Conservation (phyloP, 2,888 invertebrate species). For the Boloria euphrosyne region DNA sequence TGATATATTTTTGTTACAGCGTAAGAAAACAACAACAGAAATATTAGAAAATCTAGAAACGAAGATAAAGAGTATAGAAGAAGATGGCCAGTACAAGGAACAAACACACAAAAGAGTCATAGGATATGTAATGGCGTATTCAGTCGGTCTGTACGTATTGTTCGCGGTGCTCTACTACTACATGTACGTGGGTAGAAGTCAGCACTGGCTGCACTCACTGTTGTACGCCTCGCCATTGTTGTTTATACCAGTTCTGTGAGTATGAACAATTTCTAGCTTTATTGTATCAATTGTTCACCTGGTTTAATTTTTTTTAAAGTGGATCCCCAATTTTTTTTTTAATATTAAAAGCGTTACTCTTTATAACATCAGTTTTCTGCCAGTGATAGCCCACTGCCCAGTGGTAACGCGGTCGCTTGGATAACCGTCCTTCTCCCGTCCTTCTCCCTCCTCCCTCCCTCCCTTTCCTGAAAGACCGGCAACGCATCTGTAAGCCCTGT, state of each 20-base stretch:
- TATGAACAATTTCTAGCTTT: conserved; percentile 43
- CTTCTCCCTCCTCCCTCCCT: no score
- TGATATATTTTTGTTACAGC: conserved; percentile 51
- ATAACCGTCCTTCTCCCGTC: no score
- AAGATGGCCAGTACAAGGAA: conserved; percentile 90
- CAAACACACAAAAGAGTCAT: conserved; percentile 91
- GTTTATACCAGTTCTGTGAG: conserved; percentile 93
- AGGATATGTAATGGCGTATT: conserved; percentile 87
- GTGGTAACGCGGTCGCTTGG: no score
- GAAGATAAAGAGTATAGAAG: conserved; percentile 91
- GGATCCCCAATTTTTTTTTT: no score
- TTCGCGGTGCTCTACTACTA: conserved; percentile 89
- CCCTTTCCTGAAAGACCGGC: no score
- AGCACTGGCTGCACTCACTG: conserved; percentile 86
- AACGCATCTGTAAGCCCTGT: no score
- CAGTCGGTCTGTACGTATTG: conserved; percentile 86
- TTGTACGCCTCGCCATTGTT: conserved; percentile 90
- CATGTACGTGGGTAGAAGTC: conserved; percentile 90
- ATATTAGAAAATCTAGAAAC: conserved; percentile 87
- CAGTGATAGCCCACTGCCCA: no score
- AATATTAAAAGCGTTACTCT: no score
- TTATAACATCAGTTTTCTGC: no score
- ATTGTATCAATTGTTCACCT: no score
- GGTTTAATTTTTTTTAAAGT: no score
- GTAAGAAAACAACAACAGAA: conserved; percentile 75